phyloP scores from a whole-genome alignment of 2,888 invertebrate genomes.

The Eueremaeus valkanovi region DNA sequence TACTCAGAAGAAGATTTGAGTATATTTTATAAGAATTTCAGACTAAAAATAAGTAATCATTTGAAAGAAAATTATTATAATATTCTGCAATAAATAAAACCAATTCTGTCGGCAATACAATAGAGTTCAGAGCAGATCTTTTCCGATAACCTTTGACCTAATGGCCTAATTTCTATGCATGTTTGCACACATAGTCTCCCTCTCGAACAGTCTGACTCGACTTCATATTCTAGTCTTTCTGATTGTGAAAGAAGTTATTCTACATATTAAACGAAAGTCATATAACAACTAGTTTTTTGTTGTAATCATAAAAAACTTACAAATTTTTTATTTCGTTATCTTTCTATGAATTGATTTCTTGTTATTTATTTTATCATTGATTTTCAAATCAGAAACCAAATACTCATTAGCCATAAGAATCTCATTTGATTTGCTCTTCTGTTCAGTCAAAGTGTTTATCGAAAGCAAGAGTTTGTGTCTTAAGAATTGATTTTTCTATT shows the following conservation, averaged over 20 bases:
- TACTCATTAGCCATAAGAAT: background rate
- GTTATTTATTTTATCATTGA: background rate
- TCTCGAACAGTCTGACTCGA: background rate
- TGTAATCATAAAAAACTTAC: background rate
- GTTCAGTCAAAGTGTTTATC: background rate
- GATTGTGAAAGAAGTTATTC: background rate
- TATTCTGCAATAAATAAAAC: too few relatives aligned
- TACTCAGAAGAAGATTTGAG: too few relatives aligned
- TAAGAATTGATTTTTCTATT: too few relatives aligned
- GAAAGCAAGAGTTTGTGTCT: too few relatives aligned
- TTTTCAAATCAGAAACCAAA: too few relatives aligned
- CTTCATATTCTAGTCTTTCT: background rate
- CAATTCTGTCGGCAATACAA: too few relatives aligned
- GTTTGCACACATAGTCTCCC: background rate
- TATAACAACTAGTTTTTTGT: background rate
- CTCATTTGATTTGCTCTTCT: background rate
- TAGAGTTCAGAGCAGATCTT: too few relatives aligned
- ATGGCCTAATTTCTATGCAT: background rate
- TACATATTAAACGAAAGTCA: background rate
- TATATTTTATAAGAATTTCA: too few relatives aligned
- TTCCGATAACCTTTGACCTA: constrained; percentile 4
- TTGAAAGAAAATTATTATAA: too few relatives aligned
- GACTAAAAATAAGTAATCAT: too few relatives aligned
- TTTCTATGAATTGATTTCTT: background rate
- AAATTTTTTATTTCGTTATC: background rate